Percentiles rank a stretch among this genome's conserved stretches.
Evolutionary conservation across 2,888 invertebrate species (phyloP).

Genomic region (Eupithecia vulgata): DNA sequence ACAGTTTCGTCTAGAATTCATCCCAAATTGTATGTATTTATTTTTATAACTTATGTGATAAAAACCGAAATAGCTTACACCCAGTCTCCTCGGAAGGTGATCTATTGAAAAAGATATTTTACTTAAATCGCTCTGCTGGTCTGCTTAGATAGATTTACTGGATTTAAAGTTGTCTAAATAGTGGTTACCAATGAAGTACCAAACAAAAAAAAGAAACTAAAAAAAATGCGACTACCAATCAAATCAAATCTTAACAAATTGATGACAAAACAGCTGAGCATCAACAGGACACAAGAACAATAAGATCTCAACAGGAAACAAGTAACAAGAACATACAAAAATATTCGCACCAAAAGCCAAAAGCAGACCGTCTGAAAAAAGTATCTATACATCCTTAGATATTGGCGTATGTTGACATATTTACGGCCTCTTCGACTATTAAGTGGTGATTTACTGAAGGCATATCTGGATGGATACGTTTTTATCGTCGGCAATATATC

Average conservation of each 20-base stretch:
- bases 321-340: slow-evolving; percentile 17
- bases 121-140: too few species aligned
- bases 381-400: slow-evolving; percentile 76
- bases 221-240: neutral
- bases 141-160: too few species aligned
- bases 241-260: neutral
- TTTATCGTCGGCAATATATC: slow-evolving; percentile 81
- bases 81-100: too few species aligned
- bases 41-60: too few species aligned
- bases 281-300: slow-evolving; percentile 4
- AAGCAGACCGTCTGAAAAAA: slow-evolving; percentile 53
- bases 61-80: too few species aligned
- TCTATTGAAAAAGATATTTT: too few species aligned
- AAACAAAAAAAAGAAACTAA: too few species aligned
- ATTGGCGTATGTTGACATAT: slow-evolving; percentile 82
- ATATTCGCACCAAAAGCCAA: slow-evolving; percentile 24
- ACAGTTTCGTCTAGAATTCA: too few species aligned
- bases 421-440: slow-evolving; percentile 81
- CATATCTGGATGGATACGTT: slow-evolving; percentile 83
- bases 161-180: too few species aligned
- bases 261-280: neutral
- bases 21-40: too few species aligned
- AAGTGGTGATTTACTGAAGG: slow-evolving; percentile 81
- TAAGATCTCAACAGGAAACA: slow-evolving; percentile 1
- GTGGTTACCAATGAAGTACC: too few species aligned